A percentile compares a stretch with the other conserved stretches of the same genome.
These are phyloP conservation scores for Netelia fuscicornis DNA, from an alignment of 2,888 invertebrate genomes.

Conservation along the genomic window DNA sequence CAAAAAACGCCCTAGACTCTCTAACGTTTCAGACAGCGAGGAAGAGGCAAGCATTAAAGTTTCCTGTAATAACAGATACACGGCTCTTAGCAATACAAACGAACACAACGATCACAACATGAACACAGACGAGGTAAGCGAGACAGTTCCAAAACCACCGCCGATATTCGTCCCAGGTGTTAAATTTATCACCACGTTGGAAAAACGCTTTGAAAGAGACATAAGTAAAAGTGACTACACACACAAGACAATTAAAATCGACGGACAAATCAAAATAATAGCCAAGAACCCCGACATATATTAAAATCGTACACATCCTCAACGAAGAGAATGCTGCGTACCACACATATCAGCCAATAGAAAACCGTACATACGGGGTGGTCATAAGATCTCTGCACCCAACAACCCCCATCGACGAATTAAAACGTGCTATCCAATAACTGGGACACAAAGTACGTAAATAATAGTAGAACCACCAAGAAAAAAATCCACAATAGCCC, in stretches of 20 bases:
- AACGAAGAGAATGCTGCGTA: not conserved
- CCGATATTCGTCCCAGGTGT: too few relatives aligned
- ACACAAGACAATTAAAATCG: conserved; percentile 6
- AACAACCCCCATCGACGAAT: conserved; percentile 43
- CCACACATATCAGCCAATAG: not conserved
- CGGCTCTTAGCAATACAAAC: too few relatives aligned
- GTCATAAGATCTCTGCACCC: conserved; percentile 63
- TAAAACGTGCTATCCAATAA: conserved; percentile 59
- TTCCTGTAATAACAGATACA: too few relatives aligned
- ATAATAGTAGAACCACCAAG: conserved; percentile 82
- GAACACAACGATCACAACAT: too few relatives aligned
- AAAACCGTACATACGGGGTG: conserved; percentile 44
- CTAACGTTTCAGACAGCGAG: too few relatives aligned
- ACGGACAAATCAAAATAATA: not conserved
- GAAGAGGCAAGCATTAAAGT: too few relatives aligned
- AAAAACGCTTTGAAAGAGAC: not conserved
- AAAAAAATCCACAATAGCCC: conserved; percentile 77
- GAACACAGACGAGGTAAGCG: too few relatives aligned
- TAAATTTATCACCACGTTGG: too few relatives aligned
- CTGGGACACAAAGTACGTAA: conserved; percentile 61
- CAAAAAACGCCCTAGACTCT: too few relatives aligned
- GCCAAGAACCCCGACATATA: too few relatives aligned
- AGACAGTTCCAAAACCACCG: too few relatives aligned
- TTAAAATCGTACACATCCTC: too few relatives aligned
- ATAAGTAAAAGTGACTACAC: conserved; percentile 5